Evolutionary conservation across 2,113 vertebrate genomes (phyloP).

Genomic region (Scalopus aquaticus): DNA sequence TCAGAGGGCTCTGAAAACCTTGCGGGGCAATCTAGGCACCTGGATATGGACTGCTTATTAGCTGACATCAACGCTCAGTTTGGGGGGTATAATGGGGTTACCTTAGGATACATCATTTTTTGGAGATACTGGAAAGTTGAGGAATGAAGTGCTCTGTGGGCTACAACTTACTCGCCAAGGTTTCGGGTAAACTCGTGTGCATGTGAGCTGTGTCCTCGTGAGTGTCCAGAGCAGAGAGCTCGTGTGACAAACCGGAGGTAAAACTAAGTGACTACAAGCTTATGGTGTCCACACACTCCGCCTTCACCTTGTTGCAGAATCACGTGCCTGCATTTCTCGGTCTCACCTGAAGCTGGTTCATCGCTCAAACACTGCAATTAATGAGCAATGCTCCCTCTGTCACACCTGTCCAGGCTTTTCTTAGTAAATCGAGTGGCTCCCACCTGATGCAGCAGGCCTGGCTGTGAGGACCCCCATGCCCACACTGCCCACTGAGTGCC

Average conservation of each 20-base stretch:
- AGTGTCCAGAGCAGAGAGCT: not conserved
- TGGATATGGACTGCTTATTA: rapidly evolving
- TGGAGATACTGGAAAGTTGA: rapidly evolving
- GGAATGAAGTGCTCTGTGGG: not conserved
- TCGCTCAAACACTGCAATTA: rapidly evolving
- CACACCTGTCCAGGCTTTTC: too few relatives aligned
- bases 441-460: too few relatives aligned
- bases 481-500: too few relatives aligned
- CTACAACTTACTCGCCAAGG: too few relatives aligned
- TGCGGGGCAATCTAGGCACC: not conserved
- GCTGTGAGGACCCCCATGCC: not conserved
- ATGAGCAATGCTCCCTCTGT: too few relatives aligned
- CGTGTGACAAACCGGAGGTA: rapidly evolving
- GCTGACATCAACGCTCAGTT: too few relatives aligned
- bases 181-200: rapidly evolving
- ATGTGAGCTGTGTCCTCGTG: rapidly evolving
- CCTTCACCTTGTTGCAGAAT: not conserved
- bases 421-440: too few relatives aligned
- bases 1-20: not conserved
- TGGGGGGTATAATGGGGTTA: not conserved
- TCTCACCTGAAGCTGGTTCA: not conserved
- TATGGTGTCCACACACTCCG: not conserved
- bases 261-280: not conserved
- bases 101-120: not conserved
- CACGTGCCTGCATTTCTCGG: not conserved